These are phyloP conservation scores for Labeo calbasu DNA, from an alignment of 2,797 vertebrate genomes.

Conservation along the genomic window DNA sequence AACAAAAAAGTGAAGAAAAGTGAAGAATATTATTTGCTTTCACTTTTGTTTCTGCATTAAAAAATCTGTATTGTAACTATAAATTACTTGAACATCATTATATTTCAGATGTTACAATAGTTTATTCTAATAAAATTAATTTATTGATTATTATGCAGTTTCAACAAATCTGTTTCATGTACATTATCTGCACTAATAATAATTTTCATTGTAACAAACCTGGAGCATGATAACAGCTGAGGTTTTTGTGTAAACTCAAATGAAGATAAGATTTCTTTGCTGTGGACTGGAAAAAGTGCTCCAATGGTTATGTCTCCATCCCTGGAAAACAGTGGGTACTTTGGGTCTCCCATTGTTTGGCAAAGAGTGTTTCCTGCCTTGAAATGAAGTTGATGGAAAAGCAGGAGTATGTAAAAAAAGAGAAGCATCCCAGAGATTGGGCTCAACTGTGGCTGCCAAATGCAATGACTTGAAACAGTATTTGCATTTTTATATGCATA, in stretches of 20 bases:
- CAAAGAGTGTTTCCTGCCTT: slow-evolving; percentile 62
- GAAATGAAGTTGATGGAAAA: slow-evolving; percentile 43
- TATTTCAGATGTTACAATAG: too few species aligned
- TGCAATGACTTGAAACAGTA: neutral
- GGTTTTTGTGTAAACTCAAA: slow-evolving; percentile 71
- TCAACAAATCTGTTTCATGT: neutral
- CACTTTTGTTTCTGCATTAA: too few species aligned
- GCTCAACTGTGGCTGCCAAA: neutral
- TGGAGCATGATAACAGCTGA: slow-evolving; percentile 68
- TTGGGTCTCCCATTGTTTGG: slow-evolving; percentile 66
- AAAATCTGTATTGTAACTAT: too few species aligned
- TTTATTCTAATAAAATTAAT: too few species aligned
- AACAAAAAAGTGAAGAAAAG: too few species aligned
- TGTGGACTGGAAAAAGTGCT: slow-evolving; percentile 78
- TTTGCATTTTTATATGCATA: slow-evolving; percentile 35
- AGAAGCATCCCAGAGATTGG: slow-evolving; percentile 42
- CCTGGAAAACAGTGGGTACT: slow-evolving; percentile 72
- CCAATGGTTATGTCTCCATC: slow-evolving; percentile 74
- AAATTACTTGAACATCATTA: too few species aligned
- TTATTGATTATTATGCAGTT: neutral
- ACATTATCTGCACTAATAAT: neutral
- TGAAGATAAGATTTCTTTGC: slow-evolving; percentile 67
- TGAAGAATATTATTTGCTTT: too few species aligned
- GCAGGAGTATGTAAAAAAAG: slow-evolving; percentile 48
- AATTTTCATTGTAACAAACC: slow-evolving; percentile 64